Evolutionary conservation across 92 coral and sea anemone species (phyloP).

Genomic region (Diadumene lineata): DNA sequence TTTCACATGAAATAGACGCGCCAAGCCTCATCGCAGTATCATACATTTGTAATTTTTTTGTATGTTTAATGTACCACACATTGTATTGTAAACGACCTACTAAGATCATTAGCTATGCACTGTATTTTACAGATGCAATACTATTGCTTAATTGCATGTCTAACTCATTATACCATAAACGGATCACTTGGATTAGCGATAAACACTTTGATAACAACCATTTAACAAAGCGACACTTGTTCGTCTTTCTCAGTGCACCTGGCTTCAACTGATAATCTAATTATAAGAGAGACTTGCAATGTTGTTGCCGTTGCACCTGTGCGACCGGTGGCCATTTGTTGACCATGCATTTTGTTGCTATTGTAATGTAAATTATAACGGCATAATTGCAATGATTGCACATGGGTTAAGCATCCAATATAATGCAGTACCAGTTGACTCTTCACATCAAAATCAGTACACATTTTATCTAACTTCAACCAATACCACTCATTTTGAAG

Average conservation of each 20-base stretch:
- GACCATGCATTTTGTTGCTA: constrained; percentile 2
- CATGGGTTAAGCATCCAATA: background rate
- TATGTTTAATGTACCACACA: too few species aligned
- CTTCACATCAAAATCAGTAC: background rate
- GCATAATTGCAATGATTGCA: constrained; percentile 5
- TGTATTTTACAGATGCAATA: too few species aligned
- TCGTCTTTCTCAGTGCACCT: background rate
- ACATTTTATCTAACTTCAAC: background rate
- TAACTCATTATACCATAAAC: too few species aligned
- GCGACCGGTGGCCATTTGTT: background rate
- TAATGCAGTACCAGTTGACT: background rate
- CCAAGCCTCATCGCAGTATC: too few species aligned
- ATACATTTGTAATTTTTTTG: too few species aligned
- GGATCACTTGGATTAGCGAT: background rate
- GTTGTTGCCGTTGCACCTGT: constrained; percentile 16
- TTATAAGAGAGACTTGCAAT: background rate
- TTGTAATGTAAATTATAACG: constrained; percentile 7
- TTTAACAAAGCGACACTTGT: background rate
- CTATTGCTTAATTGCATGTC: too few species aligned
- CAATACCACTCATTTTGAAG: background rate
- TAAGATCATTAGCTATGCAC: too few species aligned
- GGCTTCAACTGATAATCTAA: background rate
- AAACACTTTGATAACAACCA: background rate
- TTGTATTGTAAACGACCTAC: too few species aligned
- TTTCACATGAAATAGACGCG: too few species aligned